These are phyloP conservation scores for Geotrypetes seraphini DNA, from an alignment of 2,797 vertebrate species.

Conservation along the genomic window DNA sequence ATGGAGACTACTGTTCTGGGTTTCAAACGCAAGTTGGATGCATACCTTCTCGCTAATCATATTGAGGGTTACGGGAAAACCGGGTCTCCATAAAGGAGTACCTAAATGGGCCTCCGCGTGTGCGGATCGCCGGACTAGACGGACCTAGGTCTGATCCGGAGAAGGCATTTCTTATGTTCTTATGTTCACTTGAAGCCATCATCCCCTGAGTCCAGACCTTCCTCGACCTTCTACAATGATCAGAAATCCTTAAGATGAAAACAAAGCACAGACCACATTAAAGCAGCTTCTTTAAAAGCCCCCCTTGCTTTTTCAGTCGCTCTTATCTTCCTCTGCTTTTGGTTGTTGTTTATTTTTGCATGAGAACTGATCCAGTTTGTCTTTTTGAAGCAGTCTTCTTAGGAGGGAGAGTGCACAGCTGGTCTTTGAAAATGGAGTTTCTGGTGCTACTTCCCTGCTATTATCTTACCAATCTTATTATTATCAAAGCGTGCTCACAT, in stretches of 20 bases:
- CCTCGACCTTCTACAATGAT: too few relatives aligned
- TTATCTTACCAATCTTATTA: slow-evolving; percentile 41
- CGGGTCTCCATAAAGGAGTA: too few relatives aligned
- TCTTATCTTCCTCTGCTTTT: not conserved
- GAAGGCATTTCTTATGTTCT: too few relatives aligned
- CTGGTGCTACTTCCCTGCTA: slow-evolving; percentile 43
- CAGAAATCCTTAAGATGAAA: slow-evolving; percentile 11
- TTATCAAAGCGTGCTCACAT: slow-evolving; percentile 52
- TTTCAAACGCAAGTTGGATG: too few relatives aligned
- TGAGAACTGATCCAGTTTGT: slow-evolving; percentile 12
- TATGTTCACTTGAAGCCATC: too few relatives aligned
- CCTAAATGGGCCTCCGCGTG: too few relatives aligned
- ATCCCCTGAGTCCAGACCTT: too few relatives aligned
- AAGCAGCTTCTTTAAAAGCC: slow-evolving; percentile 11
- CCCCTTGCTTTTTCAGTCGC: not conserved
- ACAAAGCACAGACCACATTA: slow-evolving; percentile 1
- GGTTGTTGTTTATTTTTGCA: slow-evolving; percentile 6
- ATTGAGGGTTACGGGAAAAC: too few relatives aligned
- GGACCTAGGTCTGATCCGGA: too few relatives aligned
- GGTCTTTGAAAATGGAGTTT: slow-evolving; percentile 42
- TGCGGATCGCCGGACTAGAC: too few relatives aligned
- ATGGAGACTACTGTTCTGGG: too few relatives aligned
- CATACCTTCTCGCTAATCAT: too few relatives aligned
- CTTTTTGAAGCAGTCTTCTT: slow-evolving; percentile 39
- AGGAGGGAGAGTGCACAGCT: slow-evolving; percentile 31